A percentile compares a stretch with the other conserved stretches of the same genome.
Conservation (phyloP, 2,113 vertebrate genomes). For the Nesogale talazaci region DNA sequence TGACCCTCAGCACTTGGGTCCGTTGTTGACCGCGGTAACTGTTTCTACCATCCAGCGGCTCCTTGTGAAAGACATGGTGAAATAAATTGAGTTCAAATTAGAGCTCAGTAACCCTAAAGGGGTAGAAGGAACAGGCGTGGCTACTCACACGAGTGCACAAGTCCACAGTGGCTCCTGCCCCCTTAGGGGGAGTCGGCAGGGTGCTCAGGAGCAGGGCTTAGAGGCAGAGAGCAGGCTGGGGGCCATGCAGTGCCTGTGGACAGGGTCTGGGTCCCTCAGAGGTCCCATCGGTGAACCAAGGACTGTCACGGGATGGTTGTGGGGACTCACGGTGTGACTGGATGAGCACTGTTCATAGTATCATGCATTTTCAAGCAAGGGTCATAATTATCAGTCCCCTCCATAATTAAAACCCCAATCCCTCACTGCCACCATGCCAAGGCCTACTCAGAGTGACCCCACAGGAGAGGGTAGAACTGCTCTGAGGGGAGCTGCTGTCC, state of each 20-base stretch:
- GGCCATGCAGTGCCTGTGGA: not conserved
- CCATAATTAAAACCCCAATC: no score
- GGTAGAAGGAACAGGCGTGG: not conserved
- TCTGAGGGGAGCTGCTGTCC: no score
- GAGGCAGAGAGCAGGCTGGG: not conserved
- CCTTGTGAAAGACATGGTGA: not conserved
- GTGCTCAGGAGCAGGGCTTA: not conserved
- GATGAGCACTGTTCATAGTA: no score
- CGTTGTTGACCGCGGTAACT: not conserved
- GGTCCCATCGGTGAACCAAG: not conserved
- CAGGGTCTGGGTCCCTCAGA: not conserved
- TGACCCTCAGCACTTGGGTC: not conserved
- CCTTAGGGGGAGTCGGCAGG: not conserved
- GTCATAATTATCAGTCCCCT: not conserved
- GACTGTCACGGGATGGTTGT: not conserved
- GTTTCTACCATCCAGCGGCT: not conserved
- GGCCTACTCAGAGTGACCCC: no score
- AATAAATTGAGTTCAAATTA: not conserved
- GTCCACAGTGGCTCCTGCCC: not conserved
- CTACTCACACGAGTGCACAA: not conserved
- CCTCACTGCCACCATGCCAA: no score
- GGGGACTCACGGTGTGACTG: not conserved
- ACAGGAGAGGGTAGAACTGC: no score
- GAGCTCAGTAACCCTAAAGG: not conserved
- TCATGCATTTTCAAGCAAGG: not conserved